These are phyloP conservation scores for Odontamblyopus rebecca DNA, from an alignment of 2,797 vertebrate genomes.

Conservation along the genomic window DNA sequence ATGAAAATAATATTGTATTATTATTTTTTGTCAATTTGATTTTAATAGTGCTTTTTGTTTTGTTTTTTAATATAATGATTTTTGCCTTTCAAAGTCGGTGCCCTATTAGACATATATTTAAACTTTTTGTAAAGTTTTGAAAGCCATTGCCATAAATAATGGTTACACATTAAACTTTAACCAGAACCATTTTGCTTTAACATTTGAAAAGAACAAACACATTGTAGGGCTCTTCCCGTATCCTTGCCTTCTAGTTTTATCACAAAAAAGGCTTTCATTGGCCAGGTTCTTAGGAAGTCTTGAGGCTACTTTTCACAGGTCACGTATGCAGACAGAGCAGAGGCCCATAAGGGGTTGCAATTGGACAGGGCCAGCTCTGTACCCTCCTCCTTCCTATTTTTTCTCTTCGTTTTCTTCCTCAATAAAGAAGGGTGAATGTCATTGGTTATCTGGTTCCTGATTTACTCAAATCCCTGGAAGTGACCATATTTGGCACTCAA, in stretches of 20 bases:
- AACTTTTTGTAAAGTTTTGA: not conserved
- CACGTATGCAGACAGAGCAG: constrained; percentile 61
- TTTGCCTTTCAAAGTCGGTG: too few species aligned
- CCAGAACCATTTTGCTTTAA: not conserved
- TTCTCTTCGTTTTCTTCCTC: not conserved
- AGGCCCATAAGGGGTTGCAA: constrained; percentile 57
- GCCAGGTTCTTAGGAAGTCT: constrained; percentile 54
- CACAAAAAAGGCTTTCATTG: constrained; percentile 29
- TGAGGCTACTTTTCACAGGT: constrained; percentile 56
- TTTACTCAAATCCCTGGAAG: constrained; percentile 59
- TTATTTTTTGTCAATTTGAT: too few species aligned
- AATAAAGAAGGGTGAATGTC: constrained; percentile 42
- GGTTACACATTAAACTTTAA: not conserved
- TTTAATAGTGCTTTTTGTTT: too few species aligned
- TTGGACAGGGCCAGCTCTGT: constrained; percentile 48
- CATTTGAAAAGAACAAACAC: not conserved
- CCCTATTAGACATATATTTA: not conserved
- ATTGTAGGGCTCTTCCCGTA: not conserved
- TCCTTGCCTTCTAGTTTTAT: constrained; percentile 12
- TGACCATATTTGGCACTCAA: constrained; percentile 68
- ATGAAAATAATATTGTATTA: too few species aligned
- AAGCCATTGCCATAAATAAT: not conserved
- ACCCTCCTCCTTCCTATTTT: constrained; percentile 33
- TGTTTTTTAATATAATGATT: too few species aligned
- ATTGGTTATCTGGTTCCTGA: constrained; percentile 56